phyloP scores from a whole-genome alignment of 2,888 invertebrate genomes.

The Anoplius nigerrimus region DNA sequence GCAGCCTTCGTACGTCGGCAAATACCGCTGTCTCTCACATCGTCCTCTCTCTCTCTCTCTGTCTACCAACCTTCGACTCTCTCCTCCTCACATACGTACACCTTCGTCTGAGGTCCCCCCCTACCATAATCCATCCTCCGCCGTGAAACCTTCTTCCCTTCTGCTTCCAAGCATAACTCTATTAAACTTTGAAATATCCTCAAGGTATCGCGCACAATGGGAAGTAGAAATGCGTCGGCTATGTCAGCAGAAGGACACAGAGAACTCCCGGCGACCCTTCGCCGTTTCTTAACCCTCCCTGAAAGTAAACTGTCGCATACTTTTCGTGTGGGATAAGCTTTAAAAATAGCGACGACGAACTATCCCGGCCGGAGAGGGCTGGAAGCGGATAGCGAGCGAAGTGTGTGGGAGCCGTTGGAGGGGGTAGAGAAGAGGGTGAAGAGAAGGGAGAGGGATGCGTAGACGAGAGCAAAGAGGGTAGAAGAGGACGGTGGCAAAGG shows the following conservation, averaged over 20 bases:
- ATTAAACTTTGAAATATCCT: conserved; percentile 59
- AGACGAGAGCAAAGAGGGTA: conserved; percentile 37
- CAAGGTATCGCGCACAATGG: conserved; percentile 55
- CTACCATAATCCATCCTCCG: conserved; percentile 2
- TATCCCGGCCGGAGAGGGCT: conserved; percentile 40
- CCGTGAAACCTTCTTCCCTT: conserved; percentile 4
- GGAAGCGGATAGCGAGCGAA: conserved; percentile 23
- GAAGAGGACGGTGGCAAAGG: conserved; percentile 1
- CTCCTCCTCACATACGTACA: conserved; percentile 22
- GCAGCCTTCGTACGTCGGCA: too few relatives aligned
- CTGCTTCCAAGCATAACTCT: conserved; percentile 50
- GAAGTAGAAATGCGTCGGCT: conserved; percentile 43
- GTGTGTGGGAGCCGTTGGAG: background rate
- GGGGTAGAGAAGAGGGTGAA: background rate
- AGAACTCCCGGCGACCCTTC: conserved; percentile 11
- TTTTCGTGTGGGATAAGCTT: conserved; percentile 55
- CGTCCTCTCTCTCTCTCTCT: conserved; percentile 6
- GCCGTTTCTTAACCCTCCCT: conserved; percentile 24
- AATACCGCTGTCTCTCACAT: background rate
- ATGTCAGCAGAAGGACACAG: conserved; percentile 48
- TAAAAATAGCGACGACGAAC: conserved; percentile 51
- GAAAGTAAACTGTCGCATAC: conserved; percentile 55
- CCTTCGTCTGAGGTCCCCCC: conserved; percentile 21
- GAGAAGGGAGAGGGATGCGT: conserved; percentile 23
- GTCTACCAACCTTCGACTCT: background rate